These are phyloP conservation scores for Channa argus DNA, from an alignment of 2,113 vertebrate genomes.

Conservation along the genomic window DNA sequence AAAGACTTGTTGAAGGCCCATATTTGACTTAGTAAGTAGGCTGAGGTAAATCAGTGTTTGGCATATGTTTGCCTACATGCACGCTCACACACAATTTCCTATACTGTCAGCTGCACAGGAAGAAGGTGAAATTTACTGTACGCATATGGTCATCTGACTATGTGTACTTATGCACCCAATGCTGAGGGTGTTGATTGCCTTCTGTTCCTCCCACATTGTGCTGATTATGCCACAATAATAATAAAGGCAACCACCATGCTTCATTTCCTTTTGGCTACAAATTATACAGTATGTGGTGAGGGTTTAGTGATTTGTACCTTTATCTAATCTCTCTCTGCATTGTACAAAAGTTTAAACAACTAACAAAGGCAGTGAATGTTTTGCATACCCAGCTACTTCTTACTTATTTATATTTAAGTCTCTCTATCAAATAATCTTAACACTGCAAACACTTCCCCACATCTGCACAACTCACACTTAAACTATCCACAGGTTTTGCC, in stretches of 20 bases:
- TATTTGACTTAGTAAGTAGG: slow-evolving; percentile 33
- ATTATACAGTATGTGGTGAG: background rate
- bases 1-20: slow-evolving; percentile 12
- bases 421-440: too few species aligned
- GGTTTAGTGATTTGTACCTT: background rate
- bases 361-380: background rate
- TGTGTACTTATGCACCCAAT: slow-evolving; percentile 2
- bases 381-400: too few species aligned
- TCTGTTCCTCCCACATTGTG: slow-evolving; percentile 22
- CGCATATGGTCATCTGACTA: slow-evolving; percentile 39
- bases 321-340: background rate
- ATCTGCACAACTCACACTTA: too few species aligned
- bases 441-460: too few species aligned
- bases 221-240: slow-evolving; percentile 30
- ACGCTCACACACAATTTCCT: slow-evolving; percentile 53
- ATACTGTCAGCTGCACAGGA: slow-evolving; percentile 57
- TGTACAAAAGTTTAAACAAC: background rate
- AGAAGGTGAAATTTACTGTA: slow-evolving; percentile 35
- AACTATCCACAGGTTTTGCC: too few species aligned
- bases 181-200: slow-evolving; percentile 18
- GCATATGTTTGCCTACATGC: slow-evolving; percentile 50
- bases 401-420: too few species aligned
- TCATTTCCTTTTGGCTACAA: background rate
- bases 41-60: slow-evolving; percentile 31
- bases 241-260: slow-evolving; percentile 4